Percentiles rank a stretch among this genome's conserved stretches.
Conservation (phyloP, 2,888 invertebrate genomes). For the Chymomyza fuscimana region DNA sequence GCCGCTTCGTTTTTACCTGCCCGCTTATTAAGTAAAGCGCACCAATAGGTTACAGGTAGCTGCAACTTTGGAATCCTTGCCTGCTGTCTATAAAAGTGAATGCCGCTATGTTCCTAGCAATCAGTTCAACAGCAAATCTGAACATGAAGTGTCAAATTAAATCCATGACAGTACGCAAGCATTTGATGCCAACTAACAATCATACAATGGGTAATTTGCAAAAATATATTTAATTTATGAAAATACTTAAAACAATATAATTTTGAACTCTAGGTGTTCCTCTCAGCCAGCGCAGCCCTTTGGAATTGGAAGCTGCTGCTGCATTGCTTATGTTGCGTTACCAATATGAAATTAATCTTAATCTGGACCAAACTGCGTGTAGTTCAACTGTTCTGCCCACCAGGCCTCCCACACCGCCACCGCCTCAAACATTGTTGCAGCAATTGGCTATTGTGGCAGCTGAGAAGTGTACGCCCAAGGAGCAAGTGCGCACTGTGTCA, state of each 20-base stretch:
- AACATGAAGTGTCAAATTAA: constrained; percentile 42
- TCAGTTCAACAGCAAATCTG: constrained; percentile 34
- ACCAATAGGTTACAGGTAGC: constrained; percentile 21
- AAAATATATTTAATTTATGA: not conserved
- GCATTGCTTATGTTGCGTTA: constrained; percentile 61
- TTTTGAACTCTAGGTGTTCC: not conserved
- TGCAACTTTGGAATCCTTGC: not conserved
- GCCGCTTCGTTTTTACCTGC: constrained; percentile 26
- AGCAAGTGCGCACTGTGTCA: constrained; percentile 27
- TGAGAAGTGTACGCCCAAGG: constrained; percentile 57
- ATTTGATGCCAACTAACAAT: not conserved
- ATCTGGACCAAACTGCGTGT: not conserved
- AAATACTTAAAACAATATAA: not conserved
- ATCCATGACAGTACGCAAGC: not conserved
- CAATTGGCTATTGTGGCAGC: not conserved
- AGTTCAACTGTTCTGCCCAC: constrained; percentile 10
- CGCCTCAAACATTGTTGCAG: constrained; percentile 1
- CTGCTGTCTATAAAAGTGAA: constrained; percentile 27
- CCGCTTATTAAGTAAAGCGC: constrained; percentile 17
- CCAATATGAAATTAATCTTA: constrained; percentile 35
- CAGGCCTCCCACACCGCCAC: not conserved
- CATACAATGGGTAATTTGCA: not conserved
- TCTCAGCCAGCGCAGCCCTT: not conserved
- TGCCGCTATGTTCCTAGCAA: constrained; percentile 7
- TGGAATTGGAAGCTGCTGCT: constrained; percentile 60